These are phyloP conservation scores for Chelonus insularis DNA, from an alignment of 1,140 invertebrate species.

Conservation along the genomic window DNA sequence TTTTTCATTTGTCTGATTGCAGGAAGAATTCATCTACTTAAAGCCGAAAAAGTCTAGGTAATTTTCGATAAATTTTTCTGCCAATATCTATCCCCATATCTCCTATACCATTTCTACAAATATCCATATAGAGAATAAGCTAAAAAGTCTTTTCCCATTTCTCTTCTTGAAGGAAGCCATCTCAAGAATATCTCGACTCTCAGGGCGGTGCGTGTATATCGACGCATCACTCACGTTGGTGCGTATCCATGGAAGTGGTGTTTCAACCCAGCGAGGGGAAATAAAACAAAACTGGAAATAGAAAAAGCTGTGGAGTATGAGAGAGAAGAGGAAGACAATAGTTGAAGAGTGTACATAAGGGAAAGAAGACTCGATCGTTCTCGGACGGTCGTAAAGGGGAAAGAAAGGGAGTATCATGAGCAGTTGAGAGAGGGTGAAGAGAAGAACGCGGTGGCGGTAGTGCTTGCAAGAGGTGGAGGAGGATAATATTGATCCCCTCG, in stretches of 20 bases:
- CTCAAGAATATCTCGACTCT: conserved; percentile 8
- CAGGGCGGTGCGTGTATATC: conserved; percentile 14
- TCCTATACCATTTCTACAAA: too few relatives aligned
- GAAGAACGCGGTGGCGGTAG: conserved; percentile 24
- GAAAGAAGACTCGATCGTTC: background rate
- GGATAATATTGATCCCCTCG: conserved; percentile 62
- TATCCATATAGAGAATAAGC: background rate
- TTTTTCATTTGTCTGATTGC: too few relatives aligned
- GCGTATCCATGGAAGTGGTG: conserved; percentile 30
- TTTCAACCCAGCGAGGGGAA: background rate
- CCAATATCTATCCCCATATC: too few relatives aligned
- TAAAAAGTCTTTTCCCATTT: background rate
- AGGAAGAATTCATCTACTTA: too few relatives aligned
- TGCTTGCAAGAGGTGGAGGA: conserved; percentile 51
- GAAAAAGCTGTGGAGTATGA: conserved; percentile 20
- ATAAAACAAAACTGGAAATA: background rate
- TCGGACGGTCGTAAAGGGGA: conserved; percentile 21
- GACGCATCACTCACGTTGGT: conserved; percentile 23
- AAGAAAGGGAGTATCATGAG: conserved; percentile 6
- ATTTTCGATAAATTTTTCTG: too few relatives aligned
- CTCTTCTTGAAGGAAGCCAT: background rate
- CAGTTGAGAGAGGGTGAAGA: conserved; percentile 8
- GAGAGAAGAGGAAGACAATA: conserved; percentile 20
- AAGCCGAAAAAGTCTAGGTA: too few relatives aligned
- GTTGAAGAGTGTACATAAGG: conserved; percentile 4